Evolutionary conservation across 2,888 invertebrate genomes (phyloP).

Genomic region (Ctena decussata): DNA sequence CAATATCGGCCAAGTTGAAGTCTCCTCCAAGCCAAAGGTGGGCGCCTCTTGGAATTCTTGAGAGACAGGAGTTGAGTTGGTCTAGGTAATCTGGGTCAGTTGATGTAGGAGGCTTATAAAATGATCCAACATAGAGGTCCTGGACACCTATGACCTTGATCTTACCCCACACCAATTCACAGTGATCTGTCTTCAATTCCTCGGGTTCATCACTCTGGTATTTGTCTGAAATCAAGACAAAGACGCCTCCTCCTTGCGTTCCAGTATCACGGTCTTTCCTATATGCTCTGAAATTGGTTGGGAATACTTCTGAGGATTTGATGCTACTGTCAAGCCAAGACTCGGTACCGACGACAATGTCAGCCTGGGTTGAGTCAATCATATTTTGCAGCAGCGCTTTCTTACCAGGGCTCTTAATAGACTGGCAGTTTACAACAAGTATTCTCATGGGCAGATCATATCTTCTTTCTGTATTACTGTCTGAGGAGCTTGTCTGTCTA

Average conservation of each 20-base stretch:
- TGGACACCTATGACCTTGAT: constrained; percentile 27
- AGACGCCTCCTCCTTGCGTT: constrained; percentile 12
- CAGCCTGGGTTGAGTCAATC: too few species aligned
- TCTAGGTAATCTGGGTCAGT: constrained; percentile 24
- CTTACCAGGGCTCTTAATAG: constrained; percentile 16
- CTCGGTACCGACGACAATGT: constrained; percentile 26
- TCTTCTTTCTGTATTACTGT: too few species aligned
- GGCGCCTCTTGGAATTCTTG: too few species aligned
- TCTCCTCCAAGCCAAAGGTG: too few species aligned
- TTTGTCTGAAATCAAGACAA: constrained; percentile 25
- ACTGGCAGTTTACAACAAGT: constrained; percentile 23
- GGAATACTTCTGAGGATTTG: constrained; percentile 33
- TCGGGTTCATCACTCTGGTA: constrained; percentile 27
- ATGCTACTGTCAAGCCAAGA: constrained; percentile 18
- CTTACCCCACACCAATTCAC: constrained; percentile 39
- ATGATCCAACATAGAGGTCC: constrained; percentile 38
- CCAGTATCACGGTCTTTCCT: constrained; percentile 4
- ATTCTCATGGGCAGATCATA: neutral
- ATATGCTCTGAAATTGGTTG: constrained; percentile 29
- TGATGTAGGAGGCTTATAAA: constrained; percentile 42
- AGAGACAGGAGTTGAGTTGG: too few species aligned
- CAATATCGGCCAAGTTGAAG: too few species aligned
- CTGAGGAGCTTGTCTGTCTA: too few species aligned
- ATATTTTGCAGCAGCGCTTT: too few species aligned
- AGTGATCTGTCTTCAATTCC: constrained; percentile 27